Base-by-base conservation (phyloP, 2,888 invertebrate genomes). In the Conus canariensis region DNA sequence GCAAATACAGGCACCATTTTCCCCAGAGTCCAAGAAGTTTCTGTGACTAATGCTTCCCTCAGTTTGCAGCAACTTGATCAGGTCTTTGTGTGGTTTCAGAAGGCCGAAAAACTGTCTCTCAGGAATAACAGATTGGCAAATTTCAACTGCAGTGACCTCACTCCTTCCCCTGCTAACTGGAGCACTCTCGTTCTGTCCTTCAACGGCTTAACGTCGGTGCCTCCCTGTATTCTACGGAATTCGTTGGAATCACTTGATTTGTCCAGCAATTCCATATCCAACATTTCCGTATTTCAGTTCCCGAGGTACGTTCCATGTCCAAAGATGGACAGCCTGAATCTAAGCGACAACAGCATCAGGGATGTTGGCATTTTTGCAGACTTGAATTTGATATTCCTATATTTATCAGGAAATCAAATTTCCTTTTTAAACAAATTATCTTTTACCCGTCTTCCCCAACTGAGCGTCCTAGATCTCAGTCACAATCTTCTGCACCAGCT, bases 291-390 rank as follows among this genome's bases (percentile, higher is more conserved):
- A 9, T 56, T 89, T 10, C 89, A 89, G 89, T 89, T 85, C 58
- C 89, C 89, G 0, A 58, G 74, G 56, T 56, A 25, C 14, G 89
- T 89, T n/a, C 89, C 89, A n/a, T 74, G 85, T 9, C 85, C 25
- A 16, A 25, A 83, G n/a, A 56, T 89, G 58, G 59, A 85, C 0
- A 22, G n/a, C 4, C 70, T 89, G 22, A 25, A 85, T 70, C 89
- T 89, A 7, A 77, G 58, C 25, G 30, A 85, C 60, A 89, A 89
- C 77, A 14, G 70, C 85, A 89, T 89, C 30, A 58, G 19, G 64
- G 89, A 89, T 16, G 45, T 89, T 10, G 89, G 89, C 56, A 60
- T 89, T 14, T 58, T 89, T n/a, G 16, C 85, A 16, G 85, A 89
- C 30, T 30, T 89, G 60, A 89, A 85, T 25, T 8, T 89, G 14